phyloP scores from a whole-genome alignment of 2,888 invertebrate species.

The Falcaria lacertinaria region DNA sequence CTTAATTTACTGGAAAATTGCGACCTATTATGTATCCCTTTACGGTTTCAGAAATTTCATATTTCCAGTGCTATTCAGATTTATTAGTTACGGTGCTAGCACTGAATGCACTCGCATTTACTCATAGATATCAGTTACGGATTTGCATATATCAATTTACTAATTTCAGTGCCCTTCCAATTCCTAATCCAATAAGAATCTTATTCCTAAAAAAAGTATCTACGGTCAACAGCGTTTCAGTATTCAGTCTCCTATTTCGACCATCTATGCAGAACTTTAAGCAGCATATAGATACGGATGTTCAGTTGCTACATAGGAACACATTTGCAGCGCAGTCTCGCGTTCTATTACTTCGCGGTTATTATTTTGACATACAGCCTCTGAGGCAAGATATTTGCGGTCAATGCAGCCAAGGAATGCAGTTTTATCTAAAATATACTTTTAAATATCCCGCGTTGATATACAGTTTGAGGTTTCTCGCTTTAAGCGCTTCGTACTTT shows the following conservation, averaged over 20 bases:
- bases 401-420: slow-evolving; percentile 65
- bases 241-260: background rate
- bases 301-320: background rate
- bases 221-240: background rate
- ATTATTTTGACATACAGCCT: slow-evolving; percentile 77
- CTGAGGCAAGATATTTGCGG: slow-evolving; percentile 65
- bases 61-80: too few species aligned
- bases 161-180: too few species aligned
- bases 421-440: slow-evolving; percentile 65
- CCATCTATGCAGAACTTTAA: background rate
- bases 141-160: too few species aligned
- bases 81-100: too few species aligned
- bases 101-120: too few species aligned
- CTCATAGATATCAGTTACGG: too few species aligned
- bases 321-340: slow-evolving; percentile 23
- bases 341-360: slow-evolving; percentile 59
- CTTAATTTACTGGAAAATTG: too few species aligned
- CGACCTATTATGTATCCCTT: too few species aligned
- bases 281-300: background rate
- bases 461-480: slow-evolving; percentile 48
- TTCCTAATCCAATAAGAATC: background rate
- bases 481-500: slow-evolving; percentile 11
- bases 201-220: background rate
- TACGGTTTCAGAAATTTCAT: too few species aligned
- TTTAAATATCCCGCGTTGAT: slow-evolving; percentile 59